These are phyloP conservation scores for Sphaerophoria rueppellii DNA, from an alignment of 2,888 invertebrate species.

Conservation along the genomic window DNA sequence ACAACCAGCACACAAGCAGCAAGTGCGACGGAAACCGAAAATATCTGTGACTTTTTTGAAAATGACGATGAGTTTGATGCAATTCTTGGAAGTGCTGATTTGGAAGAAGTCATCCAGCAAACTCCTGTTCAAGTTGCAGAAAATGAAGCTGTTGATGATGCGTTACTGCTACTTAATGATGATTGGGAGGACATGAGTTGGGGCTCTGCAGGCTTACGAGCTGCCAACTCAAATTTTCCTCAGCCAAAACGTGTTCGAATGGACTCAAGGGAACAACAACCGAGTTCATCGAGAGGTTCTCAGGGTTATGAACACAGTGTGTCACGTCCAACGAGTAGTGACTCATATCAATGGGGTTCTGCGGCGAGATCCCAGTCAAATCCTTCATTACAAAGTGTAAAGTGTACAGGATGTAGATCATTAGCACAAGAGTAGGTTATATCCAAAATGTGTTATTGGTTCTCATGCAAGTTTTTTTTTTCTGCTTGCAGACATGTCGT, in stretches of 20 bases:
- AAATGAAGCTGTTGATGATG: slow-evolving; percentile 41
- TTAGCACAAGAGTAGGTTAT: slow-evolving; percentile 75
- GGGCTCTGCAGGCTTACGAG: slow-evolving; percentile 58
- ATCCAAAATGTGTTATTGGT: background rate
- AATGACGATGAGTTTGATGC: slow-evolving; percentile 79
- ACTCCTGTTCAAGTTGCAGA: slow-evolving; percentile 1
- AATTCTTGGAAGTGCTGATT: slow-evolving; percentile 76
- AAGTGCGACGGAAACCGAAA: background rate
- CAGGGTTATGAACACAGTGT: background rate
- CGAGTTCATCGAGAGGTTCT: background rate
- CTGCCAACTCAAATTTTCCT: background rate
- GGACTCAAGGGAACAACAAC: background rate
- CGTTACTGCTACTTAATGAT: slow-evolving; percentile 48
- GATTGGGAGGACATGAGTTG: slow-evolving; percentile 75
- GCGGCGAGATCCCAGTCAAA: background rate
- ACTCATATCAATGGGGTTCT: slow-evolving; percentile 31
- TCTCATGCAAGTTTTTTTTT: background rate
- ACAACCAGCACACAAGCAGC: background rate
- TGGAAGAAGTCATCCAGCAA: slow-evolving; percentile 69
- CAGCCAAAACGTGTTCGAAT: slow-evolving; percentile 35
- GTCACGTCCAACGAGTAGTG: background rate
- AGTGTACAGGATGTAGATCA: slow-evolving; percentile 79
- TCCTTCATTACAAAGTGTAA: slow-evolving; percentile 44
- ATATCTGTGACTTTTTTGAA: slow-evolving; percentile 75
- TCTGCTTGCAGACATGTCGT: slow-evolving; percentile 78